Percentiles rank a stretch among this genome's conserved stretches.
These are phyloP conservation scores for Galemys pyrenaicus DNA, from an alignment of 2,113 vertebrate species.

Conservation along the genomic window DNA sequence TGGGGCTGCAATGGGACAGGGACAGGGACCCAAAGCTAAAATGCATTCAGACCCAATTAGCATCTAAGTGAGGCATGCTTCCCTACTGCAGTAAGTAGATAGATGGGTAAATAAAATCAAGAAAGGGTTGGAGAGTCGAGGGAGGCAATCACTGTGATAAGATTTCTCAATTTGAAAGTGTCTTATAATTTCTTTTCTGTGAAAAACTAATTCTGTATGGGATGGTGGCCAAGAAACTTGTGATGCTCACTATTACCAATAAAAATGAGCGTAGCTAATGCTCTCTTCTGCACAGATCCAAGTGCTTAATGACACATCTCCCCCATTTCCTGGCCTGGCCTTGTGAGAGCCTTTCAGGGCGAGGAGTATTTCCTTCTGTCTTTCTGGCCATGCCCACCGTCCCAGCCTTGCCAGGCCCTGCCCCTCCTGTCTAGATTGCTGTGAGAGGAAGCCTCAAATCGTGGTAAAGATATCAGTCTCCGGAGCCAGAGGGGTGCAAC, in stretches of 20 bases:
- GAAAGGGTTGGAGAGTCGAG: background rate
- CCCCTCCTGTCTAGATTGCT: too few species aligned
- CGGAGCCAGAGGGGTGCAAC: background rate
- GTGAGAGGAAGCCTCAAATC: background rate
- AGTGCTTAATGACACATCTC: background rate
- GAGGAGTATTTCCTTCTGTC: background rate
- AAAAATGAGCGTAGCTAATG: background rate
- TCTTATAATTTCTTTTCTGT: background rate
- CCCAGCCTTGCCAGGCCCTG: background rate
- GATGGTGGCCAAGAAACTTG: conserved; percentile 6
- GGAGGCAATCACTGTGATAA: background rate
- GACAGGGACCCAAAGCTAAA: background rate
- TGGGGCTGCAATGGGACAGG: too few species aligned
- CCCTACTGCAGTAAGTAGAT: background rate
- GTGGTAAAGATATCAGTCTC: background rate
- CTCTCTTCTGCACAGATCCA: background rate
- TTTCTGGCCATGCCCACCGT: background rate
- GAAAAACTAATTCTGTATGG: background rate
- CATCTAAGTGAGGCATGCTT: background rate
- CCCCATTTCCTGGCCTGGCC: background rate
- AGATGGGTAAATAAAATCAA: background rate
- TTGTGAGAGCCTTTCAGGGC: background rate
- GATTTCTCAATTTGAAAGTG: background rate
- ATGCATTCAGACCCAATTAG: background rate
- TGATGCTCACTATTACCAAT: background rate